Base-by-base conservation (phyloP, 2,113 vertebrate species). In the Sylvietta virens region DNA sequence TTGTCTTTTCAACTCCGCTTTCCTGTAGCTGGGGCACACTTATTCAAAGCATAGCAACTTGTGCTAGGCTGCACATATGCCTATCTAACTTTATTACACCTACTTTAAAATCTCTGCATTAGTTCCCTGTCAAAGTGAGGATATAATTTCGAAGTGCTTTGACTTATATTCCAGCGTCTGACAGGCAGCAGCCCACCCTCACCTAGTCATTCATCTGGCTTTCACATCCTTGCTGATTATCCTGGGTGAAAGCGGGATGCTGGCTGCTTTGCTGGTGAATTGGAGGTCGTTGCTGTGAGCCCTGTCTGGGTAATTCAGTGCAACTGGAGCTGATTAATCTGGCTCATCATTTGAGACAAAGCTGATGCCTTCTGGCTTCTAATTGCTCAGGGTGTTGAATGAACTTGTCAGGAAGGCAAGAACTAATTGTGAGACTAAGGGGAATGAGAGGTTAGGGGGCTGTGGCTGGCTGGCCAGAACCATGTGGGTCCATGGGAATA, bases 281-380 rank as follows among this genome's bases (percentile, higher is more conserved):
- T 22, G 56, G 60, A 84, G 83, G 89, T 62, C 92, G 91, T 71
- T 84, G 58, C 93, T 35, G 62, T 16, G 87, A 87, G 94, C 84
- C 73, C 81, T 2, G 14, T 16, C 93, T 45, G 85, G 78, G 77
- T 87, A 87, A 84, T 92, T 95, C 93, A 79, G 70, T 94, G 91
- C 93, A 95, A 96, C 87, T 89, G 94, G 93, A 96, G 93, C 93
- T 94, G 96, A 94, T 96, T 97, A 95, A 95, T 96, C 93, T 90
- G 81, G 84, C 81, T 97, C 93, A 89, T 97, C 86, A 6, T 24
- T 85, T 20, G 37, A 91, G 91, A 95, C 91, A 96, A 95, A 95
- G 89, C 93, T 15, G 19, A 44, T 78, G 82, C 81, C 87, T 94
- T 96, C 88, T 66, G 80, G 15, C 90, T 96, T 81, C 93, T 94